Conservation (phyloP, 2,113 vertebrate species). For the Zosterops lateralis region DNA sequence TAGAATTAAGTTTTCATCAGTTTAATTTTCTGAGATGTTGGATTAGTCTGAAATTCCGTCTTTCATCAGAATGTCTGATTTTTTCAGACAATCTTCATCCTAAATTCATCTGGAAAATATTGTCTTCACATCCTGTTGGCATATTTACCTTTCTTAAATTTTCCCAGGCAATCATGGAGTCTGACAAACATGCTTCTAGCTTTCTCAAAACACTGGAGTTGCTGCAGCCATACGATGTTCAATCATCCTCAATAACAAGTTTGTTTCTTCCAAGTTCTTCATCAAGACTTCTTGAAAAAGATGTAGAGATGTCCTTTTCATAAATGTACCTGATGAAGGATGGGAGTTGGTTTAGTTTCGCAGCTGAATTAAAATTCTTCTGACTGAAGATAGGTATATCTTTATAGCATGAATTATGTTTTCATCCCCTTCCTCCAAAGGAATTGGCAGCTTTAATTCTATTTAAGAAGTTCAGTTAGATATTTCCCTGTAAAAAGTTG, state of each 20-base stretch:
- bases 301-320: neutral
- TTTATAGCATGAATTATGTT: neutral
- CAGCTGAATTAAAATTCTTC: neutral
- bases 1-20: neutral
- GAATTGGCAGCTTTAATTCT: neutral
- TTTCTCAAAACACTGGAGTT: neutral
- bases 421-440: neutral
- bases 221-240: neutral
- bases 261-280: neutral
- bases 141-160: neutral
- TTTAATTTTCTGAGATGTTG: neutral
- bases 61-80: neutral
- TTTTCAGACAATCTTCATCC: neutral
- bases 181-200: neutral
- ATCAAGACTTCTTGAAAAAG: neutral
- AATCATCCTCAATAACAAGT: neutral
- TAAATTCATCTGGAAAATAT: neutral
- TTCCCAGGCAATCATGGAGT: neutral
- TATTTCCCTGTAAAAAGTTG: neutral
- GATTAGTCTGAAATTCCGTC: neutral
- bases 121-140: neutral
- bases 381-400: neutral
- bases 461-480: neutral
- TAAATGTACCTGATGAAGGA: neutral
- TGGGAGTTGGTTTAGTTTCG: neutral